Evolutionary conservation across 2,113 vertebrate species (phyloP).

Genomic region (Todiramphus chloris): DNA sequence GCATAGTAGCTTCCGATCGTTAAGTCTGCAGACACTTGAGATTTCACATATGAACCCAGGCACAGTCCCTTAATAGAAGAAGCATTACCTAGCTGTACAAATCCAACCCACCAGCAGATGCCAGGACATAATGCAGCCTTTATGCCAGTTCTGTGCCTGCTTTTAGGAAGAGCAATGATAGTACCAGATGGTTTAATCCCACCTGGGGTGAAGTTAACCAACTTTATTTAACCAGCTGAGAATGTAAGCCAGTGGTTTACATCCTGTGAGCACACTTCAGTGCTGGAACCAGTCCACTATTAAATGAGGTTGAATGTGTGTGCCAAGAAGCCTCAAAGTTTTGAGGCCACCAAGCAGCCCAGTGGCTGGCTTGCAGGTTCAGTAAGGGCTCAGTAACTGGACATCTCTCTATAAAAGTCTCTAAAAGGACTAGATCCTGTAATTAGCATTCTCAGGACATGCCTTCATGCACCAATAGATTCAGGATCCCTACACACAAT

Average conservation of each 20-base stretch:
- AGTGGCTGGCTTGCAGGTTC: neutral
- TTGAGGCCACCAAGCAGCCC: neutral
- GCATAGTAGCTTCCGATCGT: neutral
- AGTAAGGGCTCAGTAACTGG: neutral
- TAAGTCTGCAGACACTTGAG: neutral
- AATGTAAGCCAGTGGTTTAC: neutral
- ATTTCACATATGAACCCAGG: neutral
- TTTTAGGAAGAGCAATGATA: neutral
- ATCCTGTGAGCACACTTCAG: neutral
- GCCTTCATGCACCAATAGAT: neutral
- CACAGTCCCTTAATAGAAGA: neutral
- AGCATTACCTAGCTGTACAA: neutral
- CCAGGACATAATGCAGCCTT: fast-evolving
- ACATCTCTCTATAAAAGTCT: neutral
- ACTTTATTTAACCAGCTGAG: neutral
- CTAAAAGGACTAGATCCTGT: neutral
- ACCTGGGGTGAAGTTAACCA: neutral
- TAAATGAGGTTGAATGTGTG: neutral
- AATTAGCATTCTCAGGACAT: neutral
- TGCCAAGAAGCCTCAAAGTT: neutral
- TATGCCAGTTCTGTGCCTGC: neutral
- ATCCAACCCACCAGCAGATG: neutral
- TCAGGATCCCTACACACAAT: neutral
- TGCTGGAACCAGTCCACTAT: neutral
- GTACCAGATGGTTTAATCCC: neutral